phyloP scores from a whole-genome alignment of 2,797 vertebrate genomes.

The Holocentrus rufus region DNA sequence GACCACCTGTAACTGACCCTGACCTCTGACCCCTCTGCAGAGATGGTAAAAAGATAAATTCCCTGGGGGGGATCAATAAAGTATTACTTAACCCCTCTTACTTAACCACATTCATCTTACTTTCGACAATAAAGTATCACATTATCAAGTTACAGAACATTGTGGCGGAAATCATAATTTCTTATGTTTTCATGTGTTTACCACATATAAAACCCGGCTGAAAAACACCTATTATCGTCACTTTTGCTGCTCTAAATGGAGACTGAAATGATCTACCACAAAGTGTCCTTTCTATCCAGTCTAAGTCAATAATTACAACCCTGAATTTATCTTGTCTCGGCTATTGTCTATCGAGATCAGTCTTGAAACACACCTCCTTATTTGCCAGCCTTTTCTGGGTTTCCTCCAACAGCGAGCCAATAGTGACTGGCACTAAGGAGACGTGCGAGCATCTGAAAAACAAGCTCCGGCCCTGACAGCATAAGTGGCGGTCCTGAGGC shows the following conservation, averaged over 20 bases:
- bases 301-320: constrained; percentile 52
- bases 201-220: neutral
- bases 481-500: no score
- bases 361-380: neutral
- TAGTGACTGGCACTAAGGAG: no score
- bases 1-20: no score
- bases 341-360: constrained; percentile 35
- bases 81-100: neutral
- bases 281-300: constrained; percentile 4
- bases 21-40: no score
- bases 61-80: no score
- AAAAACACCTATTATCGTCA: neutral
- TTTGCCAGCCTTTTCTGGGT: constrained; percentile 3
- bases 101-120: no score
- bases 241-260: neutral
- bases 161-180: neutral
- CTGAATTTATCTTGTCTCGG: constrained; percentile 33
- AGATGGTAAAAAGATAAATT: neutral
- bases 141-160: neutral
- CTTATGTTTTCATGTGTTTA: neutral
- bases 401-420: no score
- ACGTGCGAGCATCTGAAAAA: no score
- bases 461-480: no score
- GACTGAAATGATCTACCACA: neutral
- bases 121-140: no score